Evolutionary conservation across 2,888 invertebrate species (phyloP), one percentile per base, ranked within the genome.

Genomic region (Hoplodrina ambigua): DNA sequence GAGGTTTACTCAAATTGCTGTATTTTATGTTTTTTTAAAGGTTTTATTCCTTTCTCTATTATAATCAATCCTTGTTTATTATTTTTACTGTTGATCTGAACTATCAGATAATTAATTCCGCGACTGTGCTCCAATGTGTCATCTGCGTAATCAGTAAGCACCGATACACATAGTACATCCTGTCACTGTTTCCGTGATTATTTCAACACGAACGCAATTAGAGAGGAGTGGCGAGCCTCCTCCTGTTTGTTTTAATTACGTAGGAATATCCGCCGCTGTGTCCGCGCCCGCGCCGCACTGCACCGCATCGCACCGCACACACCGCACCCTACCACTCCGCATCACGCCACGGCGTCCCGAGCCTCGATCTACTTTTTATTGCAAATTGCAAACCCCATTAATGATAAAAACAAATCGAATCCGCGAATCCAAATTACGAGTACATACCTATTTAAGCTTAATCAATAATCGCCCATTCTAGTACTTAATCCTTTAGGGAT

Each of bases 191-290:
- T 85, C 89, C 89, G 91, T 94, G 93, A 95, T 94, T 94, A 95
- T 94, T 94, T 93, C 91, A 93, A 94, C 93, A 90, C 91, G 91
- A 92, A 93, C 92, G 93, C 94, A 95, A 95, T 95, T 94, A 95
- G 93, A 93, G 93, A 94, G 93, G 93, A 94, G 94, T 94, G 93
- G 91, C 89, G 89, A 89, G 91, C 91, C 92, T 92, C 90, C 92
- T 93, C 90, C 92, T 95, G 94, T 95, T 95, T 95, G 95, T 94
- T 95, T 95, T 95, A 95, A 95, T 95, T 95, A 95, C 94, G 91
- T 89, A 90, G 92, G 92, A 94, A 94, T 92, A 94, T 90, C 91
- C 87, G 88, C 85, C 88, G 88, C 88, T 86, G 69, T 85, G 86
- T 86, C 88, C 89, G 86, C 88, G 83, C 80, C 81, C 87, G 82